Percentiles rank a stretch among this genome's conserved stretches.
These are phyloP conservation scores for Erebia epiphron DNA, from an alignment of 2,888 invertebrate genomes.

Conservation along the genomic window DNA sequence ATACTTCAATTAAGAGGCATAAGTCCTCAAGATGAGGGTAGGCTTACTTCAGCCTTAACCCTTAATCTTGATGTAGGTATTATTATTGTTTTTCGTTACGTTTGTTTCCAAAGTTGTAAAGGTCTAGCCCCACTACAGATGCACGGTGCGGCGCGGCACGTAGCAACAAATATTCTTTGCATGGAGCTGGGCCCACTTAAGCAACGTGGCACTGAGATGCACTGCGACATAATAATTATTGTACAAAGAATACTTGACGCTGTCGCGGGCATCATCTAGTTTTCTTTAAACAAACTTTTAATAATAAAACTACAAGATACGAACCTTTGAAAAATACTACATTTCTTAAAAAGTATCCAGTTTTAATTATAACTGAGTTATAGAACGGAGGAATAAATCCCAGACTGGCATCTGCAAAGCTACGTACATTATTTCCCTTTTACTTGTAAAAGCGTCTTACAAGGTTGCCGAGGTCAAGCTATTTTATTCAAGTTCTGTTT, in stretches of 20 bases:
- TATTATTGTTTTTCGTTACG: constrained; percentile 1
- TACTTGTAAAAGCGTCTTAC: background rate
- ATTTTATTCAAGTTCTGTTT: background rate
- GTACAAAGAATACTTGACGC: too few species aligned
- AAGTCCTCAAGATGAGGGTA: constrained; percentile 11
- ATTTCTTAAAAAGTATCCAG: background rate
- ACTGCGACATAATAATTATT: too few species aligned
- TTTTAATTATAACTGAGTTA: too few species aligned
- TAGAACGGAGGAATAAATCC: constrained; percentile 7
- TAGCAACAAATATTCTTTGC: too few species aligned
- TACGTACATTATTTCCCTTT: constrained; percentile 11
- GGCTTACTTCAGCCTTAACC: background rate
- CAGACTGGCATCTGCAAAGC: background rate
- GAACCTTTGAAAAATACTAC: background rate
- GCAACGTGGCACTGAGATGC: too few species aligned
- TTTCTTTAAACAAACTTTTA: background rate
- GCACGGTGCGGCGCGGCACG: too few species aligned
- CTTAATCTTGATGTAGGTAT: constrained; percentile 8
- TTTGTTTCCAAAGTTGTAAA: background rate
- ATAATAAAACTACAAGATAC: background rate
- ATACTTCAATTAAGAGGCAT: constrained; percentile 8
- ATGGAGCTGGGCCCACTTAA: too few species aligned
- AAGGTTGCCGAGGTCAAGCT: background rate
- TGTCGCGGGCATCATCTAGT: background rate
- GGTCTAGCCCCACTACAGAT: too few species aligned